Evolutionary conservation across 2,113 vertebrate species (phyloP).

Genomic region (Cephalopholis sonnerati): DNA sequence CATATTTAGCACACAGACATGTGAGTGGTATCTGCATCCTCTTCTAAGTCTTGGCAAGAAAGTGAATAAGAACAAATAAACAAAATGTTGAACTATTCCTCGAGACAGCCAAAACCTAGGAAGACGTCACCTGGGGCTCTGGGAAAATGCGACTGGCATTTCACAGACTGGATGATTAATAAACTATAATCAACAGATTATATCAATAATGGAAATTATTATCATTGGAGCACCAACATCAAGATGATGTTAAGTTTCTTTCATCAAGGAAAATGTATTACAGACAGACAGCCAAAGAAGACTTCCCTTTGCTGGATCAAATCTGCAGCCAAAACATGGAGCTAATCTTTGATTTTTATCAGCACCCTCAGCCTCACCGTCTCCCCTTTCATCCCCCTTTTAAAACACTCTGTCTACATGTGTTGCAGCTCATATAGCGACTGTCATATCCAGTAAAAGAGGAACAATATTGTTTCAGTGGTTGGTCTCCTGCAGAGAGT

Average conservation of each 20-base stretch:
- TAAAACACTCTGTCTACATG: neutral
- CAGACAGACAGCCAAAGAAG: neutral
- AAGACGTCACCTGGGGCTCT: too few relatives aligned
- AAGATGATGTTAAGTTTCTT: neutral
- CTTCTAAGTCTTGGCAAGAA: neutral
- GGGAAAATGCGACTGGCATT: too few relatives aligned
- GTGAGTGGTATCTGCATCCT: neutral
- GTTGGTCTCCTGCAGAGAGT: neutral
- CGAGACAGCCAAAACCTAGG: neutral
- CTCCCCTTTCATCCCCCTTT: constrained; percentile 4
- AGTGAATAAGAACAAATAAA: neutral
- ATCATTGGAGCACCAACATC: neutral
- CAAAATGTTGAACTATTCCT: neutral
- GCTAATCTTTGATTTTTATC: constrained; percentile 39
- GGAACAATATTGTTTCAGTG: neutral
- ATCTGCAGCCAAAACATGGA: constrained; percentile 3
- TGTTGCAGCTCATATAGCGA: neutral
- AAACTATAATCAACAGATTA: neutral
- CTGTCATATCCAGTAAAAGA: neutral
- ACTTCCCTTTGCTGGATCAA: neutral
- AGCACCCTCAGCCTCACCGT: neutral
- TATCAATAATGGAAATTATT: neutral
- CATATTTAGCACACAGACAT: too few relatives aligned
- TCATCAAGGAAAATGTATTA: neutral
- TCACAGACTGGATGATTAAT: neutral